A percentile compares a stretch with the other conserved stretches of the same genome.
Evolutionary conservation across 2,888 invertebrate genomes (phyloP).

Genomic region (Idaea dimidiata): DNA sequence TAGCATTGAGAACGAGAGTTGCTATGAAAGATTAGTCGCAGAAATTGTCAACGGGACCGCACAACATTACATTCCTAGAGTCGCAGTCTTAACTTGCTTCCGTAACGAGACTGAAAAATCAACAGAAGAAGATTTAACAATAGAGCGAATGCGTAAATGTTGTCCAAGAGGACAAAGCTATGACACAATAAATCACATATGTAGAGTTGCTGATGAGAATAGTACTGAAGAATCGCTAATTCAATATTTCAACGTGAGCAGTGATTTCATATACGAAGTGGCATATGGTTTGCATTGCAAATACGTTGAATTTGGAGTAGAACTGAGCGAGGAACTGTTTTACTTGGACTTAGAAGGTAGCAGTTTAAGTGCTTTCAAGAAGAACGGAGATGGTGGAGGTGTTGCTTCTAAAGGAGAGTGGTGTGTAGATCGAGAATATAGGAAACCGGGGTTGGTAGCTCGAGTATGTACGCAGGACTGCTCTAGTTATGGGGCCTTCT

Average conservation of each 20-base stretch:
- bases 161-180: slow-evolving; percentile 62
- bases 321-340: slow-evolving; percentile 51
- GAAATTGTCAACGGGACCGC: slow-evolving; percentile 52
- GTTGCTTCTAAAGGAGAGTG: slow-evolving; percentile 55
- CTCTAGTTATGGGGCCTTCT: slow-evolving; percentile 53
- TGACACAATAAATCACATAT: slow-evolving; percentile 54
- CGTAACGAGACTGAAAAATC: slow-evolving; percentile 37
- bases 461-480: slow-evolving; percentile 61
- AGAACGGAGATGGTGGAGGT: slow-evolving; percentile 32
- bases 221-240: slow-evolving; percentile 47
- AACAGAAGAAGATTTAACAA: slow-evolving; percentile 33
- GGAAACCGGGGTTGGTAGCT: slow-evolving; percentile 44
- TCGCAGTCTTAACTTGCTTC: slow-evolving; percentile 54
- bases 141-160: slow-evolving; percentile 63
- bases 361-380: slow-evolving; percentile 41
- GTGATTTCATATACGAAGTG: slow-evolving; percentile 52
- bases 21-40: slow-evolving; percentile 58
- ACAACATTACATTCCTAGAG: slow-evolving; percentile 54
- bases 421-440: slow-evolving; percentile 62
- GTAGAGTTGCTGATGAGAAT: slow-evolving; percentile 39
- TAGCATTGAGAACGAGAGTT: slow-evolving; percentile 33
- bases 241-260: slow-evolving; percentile 38
- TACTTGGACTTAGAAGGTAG: slow-evolving; percentile 49
- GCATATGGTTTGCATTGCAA: slow-evolving; percentile 59
- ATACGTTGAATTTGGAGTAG: slow-evolving; percentile 54